A percentile compares a stretch with the other conserved stretches of the same genome.
Evolutionary conservation across 2,888 invertebrate species (phyloP).

Genomic region (Standfussiana lucernea): DNA sequence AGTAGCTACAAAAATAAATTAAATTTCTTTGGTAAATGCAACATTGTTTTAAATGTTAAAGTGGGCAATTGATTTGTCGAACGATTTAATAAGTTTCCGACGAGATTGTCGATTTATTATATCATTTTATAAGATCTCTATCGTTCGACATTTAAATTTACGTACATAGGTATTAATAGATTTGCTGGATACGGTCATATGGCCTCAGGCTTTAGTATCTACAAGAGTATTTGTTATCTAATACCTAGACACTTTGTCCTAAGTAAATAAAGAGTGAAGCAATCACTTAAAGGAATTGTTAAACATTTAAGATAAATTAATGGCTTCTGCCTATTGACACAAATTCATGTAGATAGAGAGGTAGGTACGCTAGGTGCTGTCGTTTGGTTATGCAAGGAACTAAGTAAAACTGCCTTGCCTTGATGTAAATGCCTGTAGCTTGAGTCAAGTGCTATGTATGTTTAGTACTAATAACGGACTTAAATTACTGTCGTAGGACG

Average conservation of each 20-base stretch:
- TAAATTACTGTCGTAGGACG: neutral
- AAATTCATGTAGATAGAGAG: conserved; percentile 32
- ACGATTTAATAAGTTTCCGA: conserved; percentile 26
- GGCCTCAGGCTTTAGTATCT: neutral
- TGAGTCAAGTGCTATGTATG: conserved; percentile 18
- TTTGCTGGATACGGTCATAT: neutral
- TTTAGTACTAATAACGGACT: conserved; percentile 2
- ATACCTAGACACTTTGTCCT: conserved; percentile 11
- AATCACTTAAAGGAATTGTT: conserved; percentile 32
- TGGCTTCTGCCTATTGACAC: conserved; percentile 45
- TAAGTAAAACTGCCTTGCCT: conserved; percentile 52
- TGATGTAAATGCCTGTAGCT: conserved; percentile 39
- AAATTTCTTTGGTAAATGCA: neutral
- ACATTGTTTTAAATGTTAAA: conserved; percentile 23
- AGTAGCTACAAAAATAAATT: neutral
- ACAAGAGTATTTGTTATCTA: conserved; percentile 6
- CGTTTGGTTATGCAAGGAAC: conserved; percentile 54
- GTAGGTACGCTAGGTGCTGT: neutral
- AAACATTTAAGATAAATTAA: conserved; percentile 16
- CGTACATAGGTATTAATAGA: neutral
- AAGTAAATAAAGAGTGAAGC: neutral
- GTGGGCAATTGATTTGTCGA: conserved; percentile 1
- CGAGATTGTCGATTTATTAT: neutral
- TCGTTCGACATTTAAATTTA: conserved; percentile 10
- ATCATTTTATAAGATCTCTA: conserved; percentile 8